Evolutionary conservation across 1,140 invertebrate species (phyloP).

Genomic region (Neodiprion virginianus): DNA sequence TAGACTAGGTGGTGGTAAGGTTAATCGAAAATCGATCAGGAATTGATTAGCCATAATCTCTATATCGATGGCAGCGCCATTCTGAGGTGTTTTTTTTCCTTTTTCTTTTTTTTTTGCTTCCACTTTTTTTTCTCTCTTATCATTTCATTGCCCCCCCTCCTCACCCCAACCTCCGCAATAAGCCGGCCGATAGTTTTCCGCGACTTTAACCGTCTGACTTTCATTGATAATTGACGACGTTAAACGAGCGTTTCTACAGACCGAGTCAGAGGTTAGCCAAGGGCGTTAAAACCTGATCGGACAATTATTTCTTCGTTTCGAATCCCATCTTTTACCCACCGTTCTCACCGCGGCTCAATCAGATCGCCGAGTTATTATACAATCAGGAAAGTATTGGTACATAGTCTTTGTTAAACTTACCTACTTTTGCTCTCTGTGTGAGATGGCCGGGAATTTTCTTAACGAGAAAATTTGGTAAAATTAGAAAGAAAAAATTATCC

Average conservation of each 20-base stretch:
- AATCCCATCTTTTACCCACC: too few species aligned
- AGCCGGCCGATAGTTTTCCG: not conserved
- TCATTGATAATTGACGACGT: not conserved
- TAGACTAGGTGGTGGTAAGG: too few species aligned
- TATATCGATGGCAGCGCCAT: not conserved
- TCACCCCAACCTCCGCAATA: too few species aligned
- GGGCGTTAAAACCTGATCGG: not conserved
- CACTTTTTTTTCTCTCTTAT: not conserved
- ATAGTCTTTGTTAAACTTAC: too few species aligned
- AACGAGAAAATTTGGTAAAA: too few species aligned
- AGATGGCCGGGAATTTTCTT: too few species aligned
- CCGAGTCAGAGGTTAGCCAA: constrained; percentile 2
- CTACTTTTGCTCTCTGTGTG: too few species aligned
- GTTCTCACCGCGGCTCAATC: too few species aligned
- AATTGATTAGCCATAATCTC: constrained; percentile 1
- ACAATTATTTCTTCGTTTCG: not conserved
- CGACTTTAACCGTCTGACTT: constrained; percentile 1
- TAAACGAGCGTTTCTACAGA: not conserved
- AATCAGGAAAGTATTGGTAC: too few species aligned
- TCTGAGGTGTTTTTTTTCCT: not conserved
- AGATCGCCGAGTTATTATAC: too few species aligned
- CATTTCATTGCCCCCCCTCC: too few species aligned
- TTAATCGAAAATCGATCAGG: not conserved
- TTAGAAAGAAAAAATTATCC: too few species aligned
- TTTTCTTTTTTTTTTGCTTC: not conserved